Evolutionary conservation across 2,888 invertebrate genomes (phyloP).

Genomic region (Drosophila buzzatii): DNA sequence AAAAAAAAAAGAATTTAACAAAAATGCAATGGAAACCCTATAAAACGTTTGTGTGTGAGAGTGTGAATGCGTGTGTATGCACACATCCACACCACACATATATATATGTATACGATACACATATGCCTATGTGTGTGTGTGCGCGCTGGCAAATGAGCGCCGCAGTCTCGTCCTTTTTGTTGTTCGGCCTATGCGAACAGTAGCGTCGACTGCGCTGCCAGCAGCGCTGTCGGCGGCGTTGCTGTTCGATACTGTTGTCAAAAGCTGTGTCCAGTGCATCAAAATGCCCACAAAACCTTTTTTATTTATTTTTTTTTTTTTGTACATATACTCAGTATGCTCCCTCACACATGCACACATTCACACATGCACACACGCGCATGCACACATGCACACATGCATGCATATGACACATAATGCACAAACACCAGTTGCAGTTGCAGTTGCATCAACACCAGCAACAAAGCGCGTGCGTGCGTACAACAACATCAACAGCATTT

Average conservation of each 20-base stretch:
- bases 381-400: not conserved
- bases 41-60: conserved; percentile 53
- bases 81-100: conserved; percentile 14
- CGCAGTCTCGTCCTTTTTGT: conserved; percentile 74
- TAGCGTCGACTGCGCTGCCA: conserved; percentile 39
- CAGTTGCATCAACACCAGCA: conserved; percentile 40
- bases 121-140: conserved; percentile 15
- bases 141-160: conserved; percentile 72
- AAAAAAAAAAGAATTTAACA: conserved; percentile 48
- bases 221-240: conserved; percentile 20
- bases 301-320: conserved; percentile 42
- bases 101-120: not conserved
- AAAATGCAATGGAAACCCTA: conserved; percentile 80
- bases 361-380: conserved; percentile 8
- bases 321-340: conserved; percentile 32
- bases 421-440: conserved; percentile 81
- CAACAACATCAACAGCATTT: conserved; percentile 6
- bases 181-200: conserved; percentile 73
- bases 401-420: conserved; percentile 55
- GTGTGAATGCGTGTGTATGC: conserved; percentile 35
- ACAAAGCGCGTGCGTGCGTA: conserved; percentile 41
- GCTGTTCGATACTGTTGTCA: conserved; percentile 26
- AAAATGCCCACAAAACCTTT: conserved; percentile 27
- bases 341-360: conserved; percentile 23
- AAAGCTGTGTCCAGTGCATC: conserved; percentile 27